Percentiles rank a stretch among this genome's conserved stretches.
Conservation (phyloP, 2,888 invertebrate species). For the Eupithecia insigniata region DNA sequence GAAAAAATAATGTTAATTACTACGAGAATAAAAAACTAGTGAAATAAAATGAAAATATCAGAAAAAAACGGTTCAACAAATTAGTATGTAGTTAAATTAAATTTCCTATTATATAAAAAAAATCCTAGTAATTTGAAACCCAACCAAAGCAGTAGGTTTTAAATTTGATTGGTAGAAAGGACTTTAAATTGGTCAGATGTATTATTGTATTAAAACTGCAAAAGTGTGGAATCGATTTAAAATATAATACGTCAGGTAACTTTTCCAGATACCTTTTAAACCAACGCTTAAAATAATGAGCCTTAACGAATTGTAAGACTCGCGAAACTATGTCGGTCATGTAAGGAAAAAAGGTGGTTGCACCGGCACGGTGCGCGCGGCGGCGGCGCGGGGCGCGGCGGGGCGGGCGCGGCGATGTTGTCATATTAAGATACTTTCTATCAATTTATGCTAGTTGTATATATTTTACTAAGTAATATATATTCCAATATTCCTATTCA, state of each 20-base stretch:
- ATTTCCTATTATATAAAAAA: neutral
- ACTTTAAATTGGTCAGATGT: neutral
- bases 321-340: no score
- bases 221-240: neutral
- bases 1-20: neutral
- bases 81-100: no score
- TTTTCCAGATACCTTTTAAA: no score
- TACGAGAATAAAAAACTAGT: neutral
- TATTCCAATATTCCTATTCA: neutral
- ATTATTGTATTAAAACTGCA: neutral
- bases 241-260: neutral
- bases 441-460: neutral
- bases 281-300: no score
- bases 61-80: neutral
- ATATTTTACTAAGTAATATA: neutral
- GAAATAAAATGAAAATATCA: neutral
- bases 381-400: no score
- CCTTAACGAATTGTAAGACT: no score
- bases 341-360: no score
- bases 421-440: no score
- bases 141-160: neutral
- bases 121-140: neutral
- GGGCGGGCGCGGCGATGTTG: no score
- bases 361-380: no score
- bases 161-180: no score